phyloP scores from a whole-genome alignment of 37 sponge, comb jelly and placozoan genomes.

The Ephydatia muelleri region DNA sequence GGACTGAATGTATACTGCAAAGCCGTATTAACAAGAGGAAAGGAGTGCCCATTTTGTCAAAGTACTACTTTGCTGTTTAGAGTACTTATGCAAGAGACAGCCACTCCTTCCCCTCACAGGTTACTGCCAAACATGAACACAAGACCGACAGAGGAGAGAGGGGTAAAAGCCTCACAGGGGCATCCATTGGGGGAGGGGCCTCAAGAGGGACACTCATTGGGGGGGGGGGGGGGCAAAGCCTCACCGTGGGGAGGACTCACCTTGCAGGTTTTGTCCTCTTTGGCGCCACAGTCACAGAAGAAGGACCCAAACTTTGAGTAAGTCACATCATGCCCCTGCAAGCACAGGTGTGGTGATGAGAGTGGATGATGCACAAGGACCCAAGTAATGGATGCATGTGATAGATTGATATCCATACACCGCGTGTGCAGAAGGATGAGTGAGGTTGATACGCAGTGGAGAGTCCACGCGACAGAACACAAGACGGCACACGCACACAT shows the following conservation, averaged over 20 bases:
- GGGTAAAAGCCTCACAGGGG: no score
- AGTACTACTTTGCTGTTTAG: no score
- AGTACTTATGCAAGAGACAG: no score
- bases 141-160: no score
- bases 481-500: neutral
- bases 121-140: no score
- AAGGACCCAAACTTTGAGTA: conserved; percentile 89
- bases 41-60: no score
- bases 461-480: neutral
- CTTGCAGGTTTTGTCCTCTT: conserved; percentile 80
- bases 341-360: no score
- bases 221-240: neutral
- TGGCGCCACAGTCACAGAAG: conserved; percentile 96
- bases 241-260: conserved; percentile 10
- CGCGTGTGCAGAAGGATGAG: neutral
- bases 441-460: neutral
- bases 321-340: conserved; percentile 78
- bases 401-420: neutral
- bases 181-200: no score
- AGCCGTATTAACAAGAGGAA: no score
- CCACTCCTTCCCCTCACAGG: no score
- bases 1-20: no score
- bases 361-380: neutral
- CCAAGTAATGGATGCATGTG: neutral
- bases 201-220: neutral